A percentile compares a stretch with the other conserved stretches of the same genome.
Evolutionary conservation across 2,888 invertebrate genomes (phyloP).

Genomic region (Anaspis maculata): DNA sequence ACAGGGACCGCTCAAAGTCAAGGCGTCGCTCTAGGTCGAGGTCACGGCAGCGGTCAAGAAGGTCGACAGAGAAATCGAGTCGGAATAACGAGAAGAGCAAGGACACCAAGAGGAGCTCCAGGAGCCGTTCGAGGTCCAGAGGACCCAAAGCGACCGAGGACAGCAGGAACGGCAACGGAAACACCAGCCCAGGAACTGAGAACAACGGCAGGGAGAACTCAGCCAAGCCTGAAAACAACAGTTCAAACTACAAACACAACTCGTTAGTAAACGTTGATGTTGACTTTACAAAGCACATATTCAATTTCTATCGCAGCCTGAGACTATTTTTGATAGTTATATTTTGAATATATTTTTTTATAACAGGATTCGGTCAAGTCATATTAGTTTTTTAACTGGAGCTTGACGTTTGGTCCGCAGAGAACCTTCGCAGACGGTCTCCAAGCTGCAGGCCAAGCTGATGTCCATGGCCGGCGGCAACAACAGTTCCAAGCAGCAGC

Average conservation of each 20-base stretch:
- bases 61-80: conserved; percentile 22
- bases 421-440: conserved; percentile 42
- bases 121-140: conserved; percentile 28
- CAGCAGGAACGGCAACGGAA: conserved; percentile 37
- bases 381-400: too few species aligned
- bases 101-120: conserved; percentile 23
- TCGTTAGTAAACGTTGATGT: too few species aligned
- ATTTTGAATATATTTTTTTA: too few species aligned
- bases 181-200: conserved; percentile 32
- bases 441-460: conserved; percentile 54
- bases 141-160: conserved; percentile 25
- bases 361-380: too few species aligned
- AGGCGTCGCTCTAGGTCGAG: conserved; percentile 31
- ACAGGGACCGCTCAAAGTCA: conserved; percentile 39
- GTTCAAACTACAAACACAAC: conserved; percentile 13
- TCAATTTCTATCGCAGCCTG: too few species aligned
- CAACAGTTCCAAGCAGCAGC: conserved; percentile 29
- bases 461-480: conserved; percentile 51
- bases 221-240: conserved; percentile 22
- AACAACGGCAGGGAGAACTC: conserved; percentile 25
- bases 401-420: conserved; percentile 2
- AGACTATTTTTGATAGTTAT: too few species aligned
- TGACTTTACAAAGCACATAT: too few species aligned
- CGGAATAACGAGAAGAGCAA: conserved; percentile 22
- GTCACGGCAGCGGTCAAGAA: conserved; percentile 24